These are phyloP conservation scores for Cyanistes caeruleus DNA, from an alignment of 2,113 vertebrate genomes.

Conservation along the genomic window DNA sequence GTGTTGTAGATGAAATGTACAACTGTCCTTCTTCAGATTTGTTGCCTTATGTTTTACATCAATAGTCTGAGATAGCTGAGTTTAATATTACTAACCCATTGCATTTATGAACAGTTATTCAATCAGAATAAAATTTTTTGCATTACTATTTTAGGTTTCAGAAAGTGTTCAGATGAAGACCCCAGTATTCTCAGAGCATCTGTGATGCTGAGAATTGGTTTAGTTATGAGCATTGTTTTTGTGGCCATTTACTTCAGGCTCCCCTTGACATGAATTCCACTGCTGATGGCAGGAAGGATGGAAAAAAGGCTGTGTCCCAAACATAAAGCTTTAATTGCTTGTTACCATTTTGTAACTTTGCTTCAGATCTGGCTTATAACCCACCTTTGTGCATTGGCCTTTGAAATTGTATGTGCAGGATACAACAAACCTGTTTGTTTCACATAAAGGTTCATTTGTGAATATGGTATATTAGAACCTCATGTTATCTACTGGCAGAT, in stretches of 20 bases:
- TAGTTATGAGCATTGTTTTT: neutral
- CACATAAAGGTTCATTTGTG: conserved; percentile 39
- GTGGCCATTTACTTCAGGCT: neutral
- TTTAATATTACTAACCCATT: neutral
- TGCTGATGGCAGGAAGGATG: neutral
- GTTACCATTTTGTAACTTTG: neutral
- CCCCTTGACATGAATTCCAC: neutral
- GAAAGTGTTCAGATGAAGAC: neutral
- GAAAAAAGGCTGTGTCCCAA: neutral
- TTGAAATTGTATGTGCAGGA: neutral
- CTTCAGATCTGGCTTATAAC: neutral
- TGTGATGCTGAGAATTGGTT: neutral
- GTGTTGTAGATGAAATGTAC: neutral
- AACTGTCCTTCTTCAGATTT: neutral
- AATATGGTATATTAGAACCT: conserved; percentile 19
- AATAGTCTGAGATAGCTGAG: neutral
- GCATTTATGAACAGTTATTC: neutral
- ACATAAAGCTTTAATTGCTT: neutral
- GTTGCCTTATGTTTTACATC: neutral
- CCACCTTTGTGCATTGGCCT: neutral
- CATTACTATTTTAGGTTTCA: neutral
- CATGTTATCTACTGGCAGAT: neutral
- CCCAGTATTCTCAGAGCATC: neutral
- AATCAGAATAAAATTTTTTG: neutral
- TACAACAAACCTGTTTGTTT: conserved; percentile 3